Base-by-base conservation (phyloP, 2,888 invertebrate genomes). In the Idaea straminata region DNA sequence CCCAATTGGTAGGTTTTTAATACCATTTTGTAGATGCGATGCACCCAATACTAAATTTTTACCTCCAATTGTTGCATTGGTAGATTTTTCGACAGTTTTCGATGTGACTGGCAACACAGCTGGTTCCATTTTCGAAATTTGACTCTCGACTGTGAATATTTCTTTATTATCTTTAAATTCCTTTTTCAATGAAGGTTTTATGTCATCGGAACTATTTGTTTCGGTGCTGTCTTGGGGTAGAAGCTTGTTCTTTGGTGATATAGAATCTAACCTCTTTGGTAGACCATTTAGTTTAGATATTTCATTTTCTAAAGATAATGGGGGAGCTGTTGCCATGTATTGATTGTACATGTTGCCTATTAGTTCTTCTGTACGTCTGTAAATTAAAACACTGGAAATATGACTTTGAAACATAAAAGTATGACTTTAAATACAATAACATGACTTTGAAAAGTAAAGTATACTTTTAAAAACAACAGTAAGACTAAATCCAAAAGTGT, bases 351-450 rank as follows among this genome's bases (percentile, higher is more conserved):
- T 93, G 59, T 88, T 93, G 10, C 93, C 93, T 64, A 95, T 94
- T 60, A 95, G 79, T 72, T 95, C 95, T 81, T 95, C 95, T 15
- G 95, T 95, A 35, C 95, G 87, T 77, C 94, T 93, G 82, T 38
- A 4, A 47, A 47, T 47, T 13, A 81, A 84, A 67, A 59, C 15
- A 64, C 60, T 63, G 62, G 66, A 62, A 36, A 38, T 10, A 59
- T 57, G 59, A 59, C 61, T 59, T 59, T 47, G 61, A 36, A n/a
- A 5, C 25, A 25, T 3, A 25, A 25, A 25, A 25, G 25, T 25
- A 25, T 25, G 25, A 25, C 25, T 25, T 25, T 25, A 25, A 25
- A 25, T 3, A 25, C 25, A 25, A 25, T 25, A 25, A 3, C 25
- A 25, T 25, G 25, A 25, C 25, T 25, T 25, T 25, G 3, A 25